phyloP scores from a whole-genome alignment of 2,797 vertebrate genomes.

The Mareca penelope region DNA sequence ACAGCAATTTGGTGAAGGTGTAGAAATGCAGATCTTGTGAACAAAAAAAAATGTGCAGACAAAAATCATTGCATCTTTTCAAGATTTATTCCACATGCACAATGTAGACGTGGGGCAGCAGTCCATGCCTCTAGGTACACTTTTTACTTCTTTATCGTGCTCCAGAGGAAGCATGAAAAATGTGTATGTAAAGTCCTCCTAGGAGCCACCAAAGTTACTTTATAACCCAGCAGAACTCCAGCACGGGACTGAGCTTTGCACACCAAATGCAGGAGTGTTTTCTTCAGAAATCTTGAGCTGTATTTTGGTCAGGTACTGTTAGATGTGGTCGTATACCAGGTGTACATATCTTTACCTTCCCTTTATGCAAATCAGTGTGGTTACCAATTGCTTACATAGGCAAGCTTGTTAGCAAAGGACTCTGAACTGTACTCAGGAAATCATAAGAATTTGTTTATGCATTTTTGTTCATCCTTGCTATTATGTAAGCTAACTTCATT shows the following conservation, averaged over 20 bases:
- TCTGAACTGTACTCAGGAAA: neutral
- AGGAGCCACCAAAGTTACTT: neutral
- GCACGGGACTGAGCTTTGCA: neutral
- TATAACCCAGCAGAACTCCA: neutral
- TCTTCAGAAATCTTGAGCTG: neutral
- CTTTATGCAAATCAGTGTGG: neutral
- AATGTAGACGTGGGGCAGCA: neutral
- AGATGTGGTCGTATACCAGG: neutral
- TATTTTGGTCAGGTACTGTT: neutral
- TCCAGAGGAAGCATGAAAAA: neutral
- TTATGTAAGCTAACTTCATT: neutral
- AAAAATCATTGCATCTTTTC: neutral
- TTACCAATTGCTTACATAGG: neutral
- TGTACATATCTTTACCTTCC: neutral
- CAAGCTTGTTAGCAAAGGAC: neutral
- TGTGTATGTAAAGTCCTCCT: neutral
- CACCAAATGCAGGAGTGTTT: neutral
- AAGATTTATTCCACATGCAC: neutral
- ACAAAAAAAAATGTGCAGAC: neutral
- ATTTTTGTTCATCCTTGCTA: neutral
- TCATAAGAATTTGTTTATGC: neutral
- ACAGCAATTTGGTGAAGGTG: neutral
- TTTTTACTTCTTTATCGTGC: neutral
- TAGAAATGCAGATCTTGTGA: neutral
- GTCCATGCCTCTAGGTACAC: neutral